Evolutionary conservation across 1,140 invertebrate species (phyloP), one percentile per base, ranked within the genome.

Genomic region (Forficula auricularia): DNA sequence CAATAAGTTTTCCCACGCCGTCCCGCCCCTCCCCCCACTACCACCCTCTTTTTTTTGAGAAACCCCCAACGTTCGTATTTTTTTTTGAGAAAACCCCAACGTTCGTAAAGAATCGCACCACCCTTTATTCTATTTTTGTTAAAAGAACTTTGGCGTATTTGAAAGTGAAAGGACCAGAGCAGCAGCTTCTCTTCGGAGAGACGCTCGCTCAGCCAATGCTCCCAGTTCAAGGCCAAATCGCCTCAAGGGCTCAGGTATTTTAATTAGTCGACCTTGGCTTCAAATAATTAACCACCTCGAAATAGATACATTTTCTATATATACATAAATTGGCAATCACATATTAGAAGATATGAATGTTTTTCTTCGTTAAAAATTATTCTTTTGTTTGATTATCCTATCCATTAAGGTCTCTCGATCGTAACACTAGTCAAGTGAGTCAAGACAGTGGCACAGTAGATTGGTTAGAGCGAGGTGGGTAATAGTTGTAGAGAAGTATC

Each of bases 1-100:
- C 68, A 72, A 71, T 72, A 71, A 68, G 65, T 65, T 70, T 64
- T 60, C 59, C 59, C 65, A 59, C 61, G 39, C 43, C 27, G 59
- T 56, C 58, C 60, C 54, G 58, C 56, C 57, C 59, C 62, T 58
- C 56, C 54, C 53, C 55, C 57, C 53, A 54, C 54, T 46, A 31
- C 41, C 30, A 33, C 44, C 36, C 46, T 43, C 39, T 41, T 31
- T 41, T 47, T 43, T 55, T 56, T 53, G 45, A 53, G 41, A 49
- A 50, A 44, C 50, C 35, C 27, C 38, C 35, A 42, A 31, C 13
- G 19, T 12, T 16, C 8, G 7, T 38, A 39, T 33, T 31, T 36
- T 40, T 42, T 31, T 3, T 30, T 46, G 10, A 18, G 35, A 13
- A 30, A 40, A 13, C 37, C 19, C 20, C 44, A 35, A 15, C 41